Evolutionary conservation across 1,140 invertebrate genomes (phyloP).

Genomic region (Zelostemma sp.): DNA sequence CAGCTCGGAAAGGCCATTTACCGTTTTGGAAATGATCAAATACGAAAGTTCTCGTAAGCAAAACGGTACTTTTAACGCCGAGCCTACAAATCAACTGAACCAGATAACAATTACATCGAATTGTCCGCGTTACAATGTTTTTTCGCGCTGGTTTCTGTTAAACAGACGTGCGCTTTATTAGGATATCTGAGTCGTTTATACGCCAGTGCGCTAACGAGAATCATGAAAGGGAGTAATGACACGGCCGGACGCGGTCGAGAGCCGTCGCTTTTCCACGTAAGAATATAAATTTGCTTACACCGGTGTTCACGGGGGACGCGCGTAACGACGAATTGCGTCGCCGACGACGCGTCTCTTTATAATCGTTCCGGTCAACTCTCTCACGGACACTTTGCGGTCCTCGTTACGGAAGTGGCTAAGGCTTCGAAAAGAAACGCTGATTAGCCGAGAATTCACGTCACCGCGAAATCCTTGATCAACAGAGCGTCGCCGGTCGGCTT

Average conservation of each 20-base stretch:
- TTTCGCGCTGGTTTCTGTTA: neutral
- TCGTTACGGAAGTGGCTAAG: conserved; percentile 50
- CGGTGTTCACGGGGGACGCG: conserved; percentile 56
- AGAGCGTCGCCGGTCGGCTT: conserved; percentile 40
- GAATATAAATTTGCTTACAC: conserved; percentile 67
- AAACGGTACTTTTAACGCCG: too few species aligned
- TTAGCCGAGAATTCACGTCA: conserved; percentile 49
- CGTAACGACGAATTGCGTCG: conserved; percentile 28
- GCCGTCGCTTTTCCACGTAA: conserved; percentile 47
- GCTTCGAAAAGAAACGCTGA: conserved; percentile 48
- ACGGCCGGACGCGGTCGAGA: conserved; percentile 62
- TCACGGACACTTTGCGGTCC: conserved; percentile 52
- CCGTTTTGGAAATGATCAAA: too few species aligned
- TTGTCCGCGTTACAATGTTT: too few species aligned
- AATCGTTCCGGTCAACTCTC: conserved; percentile 57
- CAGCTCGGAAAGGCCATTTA: too few species aligned
- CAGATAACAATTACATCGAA: too few species aligned
- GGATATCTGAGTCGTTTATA: conserved; percentile 52
- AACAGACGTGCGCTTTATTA: conserved; percentile 38
- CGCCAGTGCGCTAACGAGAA: conserved; percentile 60
- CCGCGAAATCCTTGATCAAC: conserved; percentile 50
- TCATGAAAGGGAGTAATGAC: conserved; percentile 67
- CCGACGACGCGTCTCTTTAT: conserved; percentile 42
- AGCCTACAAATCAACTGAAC: too few species aligned
- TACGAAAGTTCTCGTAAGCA: too few species aligned